Evolutionary conservation across 1,140 invertebrate species (phyloP), one percentile per base, ranked within the genome.

Genomic region (Eufriesea mexicana): DNA sequence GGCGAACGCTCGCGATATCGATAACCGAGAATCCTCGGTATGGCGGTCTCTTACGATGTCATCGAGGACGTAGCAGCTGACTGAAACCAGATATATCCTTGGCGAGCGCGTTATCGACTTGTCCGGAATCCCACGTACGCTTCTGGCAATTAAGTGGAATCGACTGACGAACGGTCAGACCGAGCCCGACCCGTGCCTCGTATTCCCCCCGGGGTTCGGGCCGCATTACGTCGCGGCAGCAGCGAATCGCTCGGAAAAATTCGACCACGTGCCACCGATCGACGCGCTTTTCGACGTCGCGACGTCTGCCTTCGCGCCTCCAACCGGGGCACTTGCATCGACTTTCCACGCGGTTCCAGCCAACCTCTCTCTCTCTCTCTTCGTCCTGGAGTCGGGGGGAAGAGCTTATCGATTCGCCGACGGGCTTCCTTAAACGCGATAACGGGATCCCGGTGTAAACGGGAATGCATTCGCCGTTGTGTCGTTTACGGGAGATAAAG

Each of bases 91-190:
- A 66, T 71, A 84, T 80, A 87, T 77, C 85, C 47, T 74, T 71
- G 70, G 64, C 45, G 20, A 57, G 35, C 66, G 82, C 71, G 82
- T 86, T 86, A 86, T 86, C 75, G 74, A 74, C 73, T 78, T 71
- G 86, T 59, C 75, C 62, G 71, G 86, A 86, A 84, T 73, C 71
- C 71, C 64, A 59, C 80, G 68, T 76, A 87, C 86, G 86, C 77
- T 78, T 61, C 82, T 47, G 16, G 75, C 83, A 86, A 87, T 86
- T 87, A 87, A 86, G 85, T 84, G 59, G 77, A 87, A 86, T 78
- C 80, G 85, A 74, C 70, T 54, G 55, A n/a, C 16, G 20, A 25
- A 28, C 68, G 57, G 57, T 61, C 55, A 59, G 12, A 25, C 74
- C 1, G 71, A 55, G 25, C 51, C 72, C 28, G 51, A 76, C n/a